Base-by-base conservation (phyloP, 2,797 vertebrate genomes). In the Babyrousa celebensis region DNA sequence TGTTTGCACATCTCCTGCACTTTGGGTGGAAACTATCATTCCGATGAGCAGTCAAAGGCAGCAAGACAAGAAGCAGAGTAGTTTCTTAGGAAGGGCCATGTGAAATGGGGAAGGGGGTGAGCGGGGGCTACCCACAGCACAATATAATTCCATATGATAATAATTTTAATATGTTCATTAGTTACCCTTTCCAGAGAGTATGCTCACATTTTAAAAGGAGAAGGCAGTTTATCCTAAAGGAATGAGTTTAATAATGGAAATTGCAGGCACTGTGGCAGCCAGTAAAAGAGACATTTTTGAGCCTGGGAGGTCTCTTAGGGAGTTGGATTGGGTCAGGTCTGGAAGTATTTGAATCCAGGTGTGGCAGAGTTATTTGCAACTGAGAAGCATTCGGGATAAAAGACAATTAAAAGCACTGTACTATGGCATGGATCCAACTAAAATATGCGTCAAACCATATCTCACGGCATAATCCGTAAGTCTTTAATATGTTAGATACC, bases 221-320 rank as follows among this genome's bases (percentile, higher is more conserved):
- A n/a, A 6, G 29, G 56, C n/a, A 60, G 48, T 15, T 93, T 68
- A 25, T 32, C 20, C 15, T 62, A 83, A 58, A 92, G n/a, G 54
- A 90, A 85, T 67, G 15, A 94, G 15, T 89, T 60, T 92, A n/a
- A 75, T 52, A 25, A 83, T 27, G 43, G 16, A 58, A 77, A 85
- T 71, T 58, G 65, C 48, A 25, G 17, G 15, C 36, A 63, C 29
- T 86, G 12, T 25, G 40, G 18, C 18, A 89, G 17, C 18, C 27
- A 71, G 23, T 12, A 43, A 15, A 10, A 79, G 15, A 89, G 25
- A 80, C 1, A 67, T 67, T 89, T 92, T 32, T 60, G 48, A 82
- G 32, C 25, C 71, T 82, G 11, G 58, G 23, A 32, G 32, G 7
- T 85, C 40, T 92, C 80, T 67, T 74, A 80, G 27, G 14, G 72